Base-by-base conservation (phyloP, 2,888 invertebrate genomes). In the Eristalis arbustorum region DNA sequence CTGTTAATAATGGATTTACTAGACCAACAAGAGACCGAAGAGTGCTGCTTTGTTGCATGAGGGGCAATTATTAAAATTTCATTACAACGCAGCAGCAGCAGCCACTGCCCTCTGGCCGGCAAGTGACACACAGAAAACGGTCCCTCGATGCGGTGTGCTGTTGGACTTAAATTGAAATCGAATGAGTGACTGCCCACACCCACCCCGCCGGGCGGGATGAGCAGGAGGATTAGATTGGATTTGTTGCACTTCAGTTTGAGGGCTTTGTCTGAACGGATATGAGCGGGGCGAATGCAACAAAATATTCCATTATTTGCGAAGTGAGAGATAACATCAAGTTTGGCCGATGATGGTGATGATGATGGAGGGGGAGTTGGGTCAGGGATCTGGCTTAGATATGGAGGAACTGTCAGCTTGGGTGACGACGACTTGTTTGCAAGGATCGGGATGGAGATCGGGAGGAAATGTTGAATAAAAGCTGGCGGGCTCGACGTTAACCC, bases 1-100 rank as follows among this genome's bases (percentile, higher is more conserved):
- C n/a, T n/a, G 83, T 78, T 78, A 82, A 87, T 87, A 62, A 72
- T 79, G 74, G 56, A 72, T 79, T 78, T 71, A 72, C 74, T 66
- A 66, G 59, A 56, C 57, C 72, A 80, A 76, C 72, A 72, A 71
- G 23, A 66, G 59, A 23, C n/a, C 64, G 22, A 49, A 2, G 37
- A 37, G 23, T 14, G 13, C 18, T 61, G 49, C 42, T 18, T n/a
- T 42, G 25, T 34, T n/a, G 56, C 22, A n/a, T 18, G 49, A n/a
- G 22, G 56, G 63, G 63, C 25, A 68, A 81, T 81, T 85, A 74
- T 77, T 85, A 71, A 81, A 81, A 77, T 77, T 81, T 81, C 81
- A 77, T 82, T 57, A 81, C 34, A 23, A 25, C 56, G 49, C 63
- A 34, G 31, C 49, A 56, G 62, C 62, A 3, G 8, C 23, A 61